Evolutionary conservation across 2,113 vertebrate species (phyloP).

Genomic region (Panthera tigris): DNA sequence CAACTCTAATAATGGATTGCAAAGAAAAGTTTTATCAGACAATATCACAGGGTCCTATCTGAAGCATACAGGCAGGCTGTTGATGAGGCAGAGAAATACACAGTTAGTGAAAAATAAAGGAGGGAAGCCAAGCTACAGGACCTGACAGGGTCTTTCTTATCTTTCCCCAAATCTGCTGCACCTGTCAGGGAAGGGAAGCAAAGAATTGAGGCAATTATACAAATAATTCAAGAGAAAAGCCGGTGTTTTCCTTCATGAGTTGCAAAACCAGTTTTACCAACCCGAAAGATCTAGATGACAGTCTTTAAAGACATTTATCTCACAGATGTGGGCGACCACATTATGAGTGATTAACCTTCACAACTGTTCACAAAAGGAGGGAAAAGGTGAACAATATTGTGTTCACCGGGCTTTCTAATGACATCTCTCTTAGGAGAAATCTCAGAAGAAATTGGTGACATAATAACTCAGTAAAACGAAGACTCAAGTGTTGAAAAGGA

Average conservation of each 20-base stretch:
- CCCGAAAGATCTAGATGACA: neutral
- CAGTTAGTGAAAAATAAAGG: neutral
- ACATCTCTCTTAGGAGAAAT: neutral
- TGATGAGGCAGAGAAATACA: neutral
- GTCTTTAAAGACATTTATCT: neutral
- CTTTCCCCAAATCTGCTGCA: neutral
- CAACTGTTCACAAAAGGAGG: neutral
- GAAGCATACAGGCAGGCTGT: neutral
- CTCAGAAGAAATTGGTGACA: neutral
- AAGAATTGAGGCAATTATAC: neutral
- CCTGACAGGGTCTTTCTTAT: neutral
- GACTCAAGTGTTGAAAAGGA: neutral
- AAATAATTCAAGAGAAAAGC: slow-evolving; percentile 16
- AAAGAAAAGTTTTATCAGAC: neutral
- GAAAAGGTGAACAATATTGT: neutral
- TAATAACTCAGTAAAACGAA: slow-evolving; percentile 4
- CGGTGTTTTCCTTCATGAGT: neutral
- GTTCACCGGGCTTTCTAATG: neutral
- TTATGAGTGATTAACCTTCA: neutral
- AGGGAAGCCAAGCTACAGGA: neutral
- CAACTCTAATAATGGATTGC: neutral
- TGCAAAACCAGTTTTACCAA: neutral
- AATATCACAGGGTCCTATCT: neutral
- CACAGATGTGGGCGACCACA: neutral
- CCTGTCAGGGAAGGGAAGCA: neutral